Percentiles rank a stretch among this genome's conserved stretches.
Evolutionary conservation across 2,888 invertebrate species (phyloP).

Genomic region (Tuberolachnus salignus): DNA sequence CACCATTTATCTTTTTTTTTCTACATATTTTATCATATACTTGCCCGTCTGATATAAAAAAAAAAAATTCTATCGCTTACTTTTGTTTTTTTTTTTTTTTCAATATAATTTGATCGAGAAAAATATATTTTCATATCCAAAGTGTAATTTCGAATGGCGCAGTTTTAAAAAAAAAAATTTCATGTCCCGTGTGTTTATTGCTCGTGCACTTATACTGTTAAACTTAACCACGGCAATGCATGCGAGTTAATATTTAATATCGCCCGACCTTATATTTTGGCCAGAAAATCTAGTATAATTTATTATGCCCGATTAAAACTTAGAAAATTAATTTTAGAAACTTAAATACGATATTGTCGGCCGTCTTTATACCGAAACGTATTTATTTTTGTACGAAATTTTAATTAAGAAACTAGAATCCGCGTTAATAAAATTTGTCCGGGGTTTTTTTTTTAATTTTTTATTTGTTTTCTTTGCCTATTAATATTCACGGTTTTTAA

Average conservation of each 20-base stretch:
- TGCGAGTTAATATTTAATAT: neutral
- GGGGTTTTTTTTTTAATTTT: neutral
- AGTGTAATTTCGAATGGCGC: too few relatives aligned
- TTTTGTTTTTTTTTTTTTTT: too few relatives aligned
- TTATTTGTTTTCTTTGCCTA: neutral
- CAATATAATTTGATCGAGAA: too few relatives aligned
- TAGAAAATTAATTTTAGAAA: slow-evolving; percentile 23
- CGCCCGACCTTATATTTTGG: neutral
- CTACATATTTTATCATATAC: too few relatives aligned
- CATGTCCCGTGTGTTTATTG: slow-evolving; percentile 1
- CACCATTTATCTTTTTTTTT: too few relatives aligned
- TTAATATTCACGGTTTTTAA: neutral
- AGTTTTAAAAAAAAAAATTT: too few relatives aligned
- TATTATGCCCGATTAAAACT: slow-evolving; percentile 20
- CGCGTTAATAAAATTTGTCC: too few relatives aligned
- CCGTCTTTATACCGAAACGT: neutral
- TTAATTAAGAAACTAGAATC: neutral
- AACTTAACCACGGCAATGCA: neutral
- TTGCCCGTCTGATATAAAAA: too few relatives aligned
- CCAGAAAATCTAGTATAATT: slow-evolving; percentile 4
- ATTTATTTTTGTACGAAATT: neutral
- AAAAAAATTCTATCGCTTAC: too few relatives aligned
- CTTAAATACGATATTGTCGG: neutral
- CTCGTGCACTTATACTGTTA: neutral
- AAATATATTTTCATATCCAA: too few relatives aligned